Conservation (phyloP, 2,888 invertebrate species). For the Drosophila rellima region DNA sequence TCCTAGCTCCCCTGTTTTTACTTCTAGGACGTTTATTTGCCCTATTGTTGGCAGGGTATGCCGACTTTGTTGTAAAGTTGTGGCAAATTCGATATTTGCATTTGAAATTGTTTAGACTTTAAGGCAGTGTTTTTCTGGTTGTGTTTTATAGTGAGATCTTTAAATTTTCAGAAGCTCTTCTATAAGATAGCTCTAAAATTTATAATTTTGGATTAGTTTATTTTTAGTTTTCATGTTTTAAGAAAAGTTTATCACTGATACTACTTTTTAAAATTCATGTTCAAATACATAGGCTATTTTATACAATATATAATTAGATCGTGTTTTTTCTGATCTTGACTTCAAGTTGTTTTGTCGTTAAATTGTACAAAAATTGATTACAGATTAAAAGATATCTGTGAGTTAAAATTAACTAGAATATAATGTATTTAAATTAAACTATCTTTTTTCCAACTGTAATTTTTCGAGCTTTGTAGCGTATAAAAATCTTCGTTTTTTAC, state of each 20-base stretch:
- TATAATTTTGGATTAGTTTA: too few relatives aligned
- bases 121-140: neutral
- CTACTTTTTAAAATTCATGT: too few relatives aligned
- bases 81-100: too few relatives aligned
- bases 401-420: neutral
- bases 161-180: neutral
- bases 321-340: too few relatives aligned
- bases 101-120: neutral
- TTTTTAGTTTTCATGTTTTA: neutral
- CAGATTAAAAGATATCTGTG: neutral
- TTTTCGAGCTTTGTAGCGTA: slow-evolving; percentile 17
- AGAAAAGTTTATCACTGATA: too few relatives aligned
- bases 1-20: slow-evolving; percentile 14
- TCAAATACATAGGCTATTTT: too few relatives aligned
- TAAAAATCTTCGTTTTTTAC: slow-evolving; percentile 15
- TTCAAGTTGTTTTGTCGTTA: too few relatives aligned
- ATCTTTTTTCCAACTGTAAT: too few relatives aligned
- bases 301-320: too few relatives aligned
- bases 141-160: neutral
- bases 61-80: slow-evolving; percentile 2
- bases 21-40: slow-evolving; percentile 11
- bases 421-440: too few relatives aligned
- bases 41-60: neutral
- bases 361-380: neutral
- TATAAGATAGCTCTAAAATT: too few relatives aligned